Evolutionary conservation across 2,113 vertebrate species (phyloP).

Genomic region (Marmota flaviventris): DNA sequence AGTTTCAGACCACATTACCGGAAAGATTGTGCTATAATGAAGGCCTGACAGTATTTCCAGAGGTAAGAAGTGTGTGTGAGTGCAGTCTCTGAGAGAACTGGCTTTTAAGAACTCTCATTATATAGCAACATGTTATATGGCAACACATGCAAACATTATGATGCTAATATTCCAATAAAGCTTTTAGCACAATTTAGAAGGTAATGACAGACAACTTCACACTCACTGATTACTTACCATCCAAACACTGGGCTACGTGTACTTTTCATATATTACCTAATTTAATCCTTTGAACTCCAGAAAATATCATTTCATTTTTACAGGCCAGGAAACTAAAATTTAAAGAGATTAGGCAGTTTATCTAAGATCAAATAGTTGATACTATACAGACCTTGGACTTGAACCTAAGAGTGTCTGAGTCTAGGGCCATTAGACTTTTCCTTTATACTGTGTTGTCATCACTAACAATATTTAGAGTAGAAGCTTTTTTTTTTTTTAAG

Average conservation of each 20-base stretch:
- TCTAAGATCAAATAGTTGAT: not conserved
- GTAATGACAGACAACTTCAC: not conserved
- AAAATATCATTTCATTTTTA: constrained; percentile 37
- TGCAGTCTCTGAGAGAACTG: not conserved
- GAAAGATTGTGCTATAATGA: not conserved
- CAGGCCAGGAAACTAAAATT: not conserved
- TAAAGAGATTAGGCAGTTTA: constrained; percentile 3
- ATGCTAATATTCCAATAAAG: not conserved
- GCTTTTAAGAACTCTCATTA: constrained; percentile 26
- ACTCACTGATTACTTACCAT: not conserved
- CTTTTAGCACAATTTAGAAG: constrained; percentile 33
- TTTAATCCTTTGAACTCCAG: not conserved
- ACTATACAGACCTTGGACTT: not conserved
- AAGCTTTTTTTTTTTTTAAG: constrained; percentile 8
- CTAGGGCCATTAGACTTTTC: not conserved
- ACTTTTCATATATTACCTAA: constrained; percentile 25
- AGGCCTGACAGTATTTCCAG: not conserved
- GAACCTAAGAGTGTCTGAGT: not conserved
- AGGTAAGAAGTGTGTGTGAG: not conserved
- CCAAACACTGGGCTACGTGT: not conserved
- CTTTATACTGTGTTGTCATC: not conserved
- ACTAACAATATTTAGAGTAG: constrained; percentile 1
- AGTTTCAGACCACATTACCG: not conserved
- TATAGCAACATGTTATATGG: not conserved
- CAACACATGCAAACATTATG: not conserved